Conservation (phyloP, 2,888 invertebrate species). For the Sicus ferrugineus region DNA sequence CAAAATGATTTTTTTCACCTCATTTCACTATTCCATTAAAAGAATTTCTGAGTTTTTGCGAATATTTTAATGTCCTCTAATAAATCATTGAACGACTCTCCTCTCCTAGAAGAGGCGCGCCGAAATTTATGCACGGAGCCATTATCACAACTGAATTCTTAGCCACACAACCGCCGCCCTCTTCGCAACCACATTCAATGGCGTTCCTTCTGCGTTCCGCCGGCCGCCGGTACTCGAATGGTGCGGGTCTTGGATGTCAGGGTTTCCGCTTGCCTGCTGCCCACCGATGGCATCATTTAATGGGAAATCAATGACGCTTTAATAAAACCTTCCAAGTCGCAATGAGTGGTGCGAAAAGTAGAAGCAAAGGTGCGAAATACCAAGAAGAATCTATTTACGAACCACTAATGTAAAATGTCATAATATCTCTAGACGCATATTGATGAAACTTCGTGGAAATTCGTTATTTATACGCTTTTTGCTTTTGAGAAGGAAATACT, state of each 20-base stretch:
- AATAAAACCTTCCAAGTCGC: conserved; percentile 1
- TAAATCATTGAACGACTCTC: background rate
- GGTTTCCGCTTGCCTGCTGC: conserved; percentile 17
- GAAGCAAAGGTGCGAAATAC: background rate
- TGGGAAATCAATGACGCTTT: conserved; percentile 32
- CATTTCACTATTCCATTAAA: conserved; percentile 23
- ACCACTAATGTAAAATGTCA: no score
- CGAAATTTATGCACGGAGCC: conserved; percentile 23
- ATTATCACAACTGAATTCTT: conserved; percentile 24
- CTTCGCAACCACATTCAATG: background rate
- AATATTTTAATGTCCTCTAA: background rate
- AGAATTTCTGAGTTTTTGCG: background rate
- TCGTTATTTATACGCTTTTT: no score
- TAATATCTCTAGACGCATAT: no score
- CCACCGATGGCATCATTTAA: conserved; percentile 27
- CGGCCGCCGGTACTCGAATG: background rate
- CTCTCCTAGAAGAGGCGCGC: background rate
- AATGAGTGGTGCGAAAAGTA: background rate
- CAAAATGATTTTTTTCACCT: conserved; percentile 21
- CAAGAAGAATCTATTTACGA: no score
- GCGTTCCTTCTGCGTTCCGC: background rate
- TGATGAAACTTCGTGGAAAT: no score
- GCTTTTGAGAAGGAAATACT: no score
- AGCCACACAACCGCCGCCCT: background rate
- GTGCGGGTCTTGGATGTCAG: conserved; percentile 3